phyloP scores from a whole-genome alignment of 2,797 vertebrate genomes.

The Pipistrellus kuhlii region DNA sequence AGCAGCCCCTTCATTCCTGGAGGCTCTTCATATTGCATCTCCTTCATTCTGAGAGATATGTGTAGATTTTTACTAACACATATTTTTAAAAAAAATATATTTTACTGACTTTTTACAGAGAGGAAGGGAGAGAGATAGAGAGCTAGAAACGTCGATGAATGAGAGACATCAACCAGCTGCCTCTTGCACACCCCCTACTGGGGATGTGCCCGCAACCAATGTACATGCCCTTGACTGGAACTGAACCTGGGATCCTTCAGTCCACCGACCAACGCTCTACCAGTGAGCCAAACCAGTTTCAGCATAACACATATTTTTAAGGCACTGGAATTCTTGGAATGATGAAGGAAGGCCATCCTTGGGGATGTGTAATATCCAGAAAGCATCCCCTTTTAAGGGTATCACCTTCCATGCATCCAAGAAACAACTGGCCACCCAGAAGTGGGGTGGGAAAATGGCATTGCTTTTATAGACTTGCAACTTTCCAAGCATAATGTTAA shows the following conservation, averaged over 20 bases:
- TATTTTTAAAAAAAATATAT: too few relatives aligned
- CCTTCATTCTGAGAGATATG: neutral
- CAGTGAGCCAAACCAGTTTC: too few relatives aligned
- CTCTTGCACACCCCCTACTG: too few relatives aligned
- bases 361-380: neutral
- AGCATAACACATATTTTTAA: neutral
- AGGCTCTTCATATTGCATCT: neutral
- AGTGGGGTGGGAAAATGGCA: neutral
- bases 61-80: neutral
- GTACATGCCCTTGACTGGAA: too few relatives aligned
- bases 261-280: too few relatives aligned
- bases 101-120: too few relatives aligned
- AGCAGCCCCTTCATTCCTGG: neutral
- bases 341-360: neutral
- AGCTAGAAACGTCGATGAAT: too few relatives aligned
- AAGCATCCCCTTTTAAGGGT: neutral
- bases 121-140: too few relatives aligned
- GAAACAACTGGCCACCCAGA: neutral
- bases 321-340: neutral
- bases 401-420: neutral
- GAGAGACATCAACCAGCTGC: too few relatives aligned
- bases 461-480: neutral
- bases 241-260: too few relatives aligned
- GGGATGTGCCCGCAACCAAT: too few relatives aligned
- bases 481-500: conserved; percentile 25